These are phyloP conservation scores for Tenualosa thibaudeaui DNA, from an alignment of 2,797 vertebrate genomes.

Conservation along the genomic window DNA sequence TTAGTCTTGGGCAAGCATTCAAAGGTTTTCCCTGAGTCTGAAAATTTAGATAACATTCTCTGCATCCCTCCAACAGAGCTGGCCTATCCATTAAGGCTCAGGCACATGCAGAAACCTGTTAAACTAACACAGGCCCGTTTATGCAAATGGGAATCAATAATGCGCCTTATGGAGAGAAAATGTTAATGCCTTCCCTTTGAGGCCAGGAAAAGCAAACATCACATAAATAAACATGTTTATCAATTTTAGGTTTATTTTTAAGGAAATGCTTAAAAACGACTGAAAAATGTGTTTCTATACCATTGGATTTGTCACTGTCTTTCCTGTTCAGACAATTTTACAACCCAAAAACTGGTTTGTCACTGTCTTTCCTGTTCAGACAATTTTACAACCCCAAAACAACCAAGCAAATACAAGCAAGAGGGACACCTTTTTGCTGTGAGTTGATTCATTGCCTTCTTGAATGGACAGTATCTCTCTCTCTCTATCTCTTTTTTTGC, in stretches of 20 bases:
- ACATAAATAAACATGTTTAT: conserved; percentile 19
- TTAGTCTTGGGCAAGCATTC: conserved; percentile 63
- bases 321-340: not conserved
- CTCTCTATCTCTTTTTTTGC: conserved; percentile 42
- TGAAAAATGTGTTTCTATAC: not conserved
- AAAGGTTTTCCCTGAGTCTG: conserved; percentile 40
- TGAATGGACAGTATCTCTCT: conserved; percentile 39
- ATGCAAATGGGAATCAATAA: conserved; percentile 52
- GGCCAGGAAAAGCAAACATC: not conserved
- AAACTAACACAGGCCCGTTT: conserved; percentile 40
- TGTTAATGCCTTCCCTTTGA: conserved; percentile 32
- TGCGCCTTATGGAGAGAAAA: conserved; percentile 31
- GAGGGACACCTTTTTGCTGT: not conserved
- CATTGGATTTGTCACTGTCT: not conserved
- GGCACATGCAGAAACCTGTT: conserved; percentile 30
- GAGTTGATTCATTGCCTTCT: not conserved
- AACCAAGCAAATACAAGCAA: not conserved
- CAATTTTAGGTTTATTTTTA: not conserved
- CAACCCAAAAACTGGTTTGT: not conserved
- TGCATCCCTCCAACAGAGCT: conserved; percentile 18
- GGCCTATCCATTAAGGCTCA: conserved; percentile 45
- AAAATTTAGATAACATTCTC: conserved; percentile 47
- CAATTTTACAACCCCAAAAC: not conserved
- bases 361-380: not conserved
- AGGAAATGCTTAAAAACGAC: not conserved